Evolutionary conservation across 2,888 invertebrate species (phyloP).

Genomic region (Pediacus dermestoides): DNA sequence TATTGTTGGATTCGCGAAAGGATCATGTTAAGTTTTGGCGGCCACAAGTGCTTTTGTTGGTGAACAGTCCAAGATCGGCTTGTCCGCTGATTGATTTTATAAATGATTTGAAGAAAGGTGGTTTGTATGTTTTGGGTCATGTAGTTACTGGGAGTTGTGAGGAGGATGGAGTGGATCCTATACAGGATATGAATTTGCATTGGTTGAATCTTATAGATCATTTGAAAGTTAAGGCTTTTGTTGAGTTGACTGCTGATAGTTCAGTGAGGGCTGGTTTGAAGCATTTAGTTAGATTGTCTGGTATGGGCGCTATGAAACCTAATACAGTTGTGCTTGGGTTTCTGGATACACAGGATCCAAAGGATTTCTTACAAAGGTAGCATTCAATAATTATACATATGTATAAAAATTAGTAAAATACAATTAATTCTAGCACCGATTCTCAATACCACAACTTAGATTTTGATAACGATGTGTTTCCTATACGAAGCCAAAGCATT

Average conservation of each 20-base stretch:
- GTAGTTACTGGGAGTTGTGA: constrained; percentile 61
- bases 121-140: constrained; percentile 84
- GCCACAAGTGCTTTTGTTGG: constrained; percentile 91
- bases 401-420: constrained; percentile 2
- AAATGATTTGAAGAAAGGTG: constrained; percentile 95
- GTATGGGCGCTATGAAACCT: constrained; percentile 99
- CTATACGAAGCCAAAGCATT: constrained; percentile 49
- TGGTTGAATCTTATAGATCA: constrained; percentile 96
- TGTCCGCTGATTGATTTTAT: constrained; percentile 95
- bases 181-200: constrained; percentile 73
- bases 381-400: too few species aligned
- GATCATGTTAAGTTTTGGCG: constrained; percentile 99
- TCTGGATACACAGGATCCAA: constrained; percentile 69
- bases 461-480: constrained; percentile 57
- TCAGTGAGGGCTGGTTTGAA: constrained; percentile 87
- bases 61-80: constrained; percentile 84
- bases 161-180: constrained; percentile 61
- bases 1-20: constrained; percentile 92
- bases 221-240: constrained; percentile 93
- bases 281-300: constrained; percentile 85
- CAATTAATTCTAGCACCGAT: constrained; percentile 48
- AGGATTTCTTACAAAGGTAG: constrained; percentile 77
- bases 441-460: constrained; percentile 61
- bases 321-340: constrained; percentile 96
- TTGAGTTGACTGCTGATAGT: constrained; percentile 85